Conservation (phyloP, 2,888 invertebrate genomes). For the Drosophila testacea region DNA sequence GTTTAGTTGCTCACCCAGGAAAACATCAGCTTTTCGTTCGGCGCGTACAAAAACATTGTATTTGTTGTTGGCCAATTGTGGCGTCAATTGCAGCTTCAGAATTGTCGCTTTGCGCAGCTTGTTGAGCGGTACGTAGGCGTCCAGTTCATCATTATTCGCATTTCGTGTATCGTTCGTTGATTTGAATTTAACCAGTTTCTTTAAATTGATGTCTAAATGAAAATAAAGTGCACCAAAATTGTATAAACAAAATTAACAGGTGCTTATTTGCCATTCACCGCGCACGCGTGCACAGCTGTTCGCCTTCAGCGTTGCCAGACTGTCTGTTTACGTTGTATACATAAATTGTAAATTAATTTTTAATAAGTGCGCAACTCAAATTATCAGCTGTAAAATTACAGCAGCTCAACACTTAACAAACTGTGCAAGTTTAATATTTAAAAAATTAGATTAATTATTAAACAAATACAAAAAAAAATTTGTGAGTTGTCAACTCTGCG, state of each 20-base stretch:
- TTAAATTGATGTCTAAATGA: slow-evolving; percentile 82
- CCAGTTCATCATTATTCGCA: slow-evolving; percentile 70
- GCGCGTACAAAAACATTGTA: slow-evolving; percentile 83
- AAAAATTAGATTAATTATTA: slow-evolving; percentile 1
- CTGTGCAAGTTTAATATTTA: slow-evolving; percentile 1
- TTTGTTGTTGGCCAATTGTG: slow-evolving; percentile 62
- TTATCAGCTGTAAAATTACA: neutral
- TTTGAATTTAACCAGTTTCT: slow-evolving; percentile 82
- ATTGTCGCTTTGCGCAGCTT: slow-evolving; percentile 79
- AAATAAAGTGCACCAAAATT: slow-evolving; percentile 8
- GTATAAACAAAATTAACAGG: slow-evolving; percentile 48
- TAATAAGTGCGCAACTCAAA: slow-evolving; percentile 4
- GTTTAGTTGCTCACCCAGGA: slow-evolving; percentile 78
- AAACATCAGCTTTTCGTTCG: slow-evolving; percentile 83
- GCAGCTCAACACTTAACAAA: neutral
- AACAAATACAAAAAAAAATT: neutral
- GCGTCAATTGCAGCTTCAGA: slow-evolving; percentile 79
- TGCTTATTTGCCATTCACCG: slow-evolving; percentile 59
- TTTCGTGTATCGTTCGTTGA: slow-evolving; percentile 59
- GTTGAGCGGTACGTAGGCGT: slow-evolving; percentile 83
- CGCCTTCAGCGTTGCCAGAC: slow-evolving; percentile 53
- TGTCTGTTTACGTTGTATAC: neutral
- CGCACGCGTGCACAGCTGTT: slow-evolving; percentile 48
- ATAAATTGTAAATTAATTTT: neutral
- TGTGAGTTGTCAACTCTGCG: slow-evolving; percentile 52